Evolutionary conservation across 2,888 invertebrate species (phyloP).

Genomic region (Drosophila greeni): DNA sequence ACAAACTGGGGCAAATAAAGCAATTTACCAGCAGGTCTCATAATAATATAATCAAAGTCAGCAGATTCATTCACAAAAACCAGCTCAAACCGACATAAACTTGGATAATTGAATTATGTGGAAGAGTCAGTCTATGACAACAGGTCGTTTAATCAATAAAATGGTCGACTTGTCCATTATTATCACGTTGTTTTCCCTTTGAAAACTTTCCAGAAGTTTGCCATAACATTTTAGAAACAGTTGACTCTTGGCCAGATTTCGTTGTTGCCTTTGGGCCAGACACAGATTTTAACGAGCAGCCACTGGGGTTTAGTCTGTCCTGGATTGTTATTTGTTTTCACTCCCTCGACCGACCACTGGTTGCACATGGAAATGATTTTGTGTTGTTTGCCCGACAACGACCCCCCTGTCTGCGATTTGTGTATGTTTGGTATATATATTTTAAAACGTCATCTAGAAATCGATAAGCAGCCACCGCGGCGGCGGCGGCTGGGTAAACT

Average conservation of each 20-base stretch:
- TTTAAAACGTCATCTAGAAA: constrained; percentile 65
- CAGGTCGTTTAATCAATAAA: constrained; percentile 12
- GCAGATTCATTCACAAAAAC: constrained; percentile 1
- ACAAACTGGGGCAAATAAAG: neutral
- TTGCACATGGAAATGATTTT: constrained; percentile 50
- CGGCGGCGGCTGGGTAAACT: constrained; percentile 50
- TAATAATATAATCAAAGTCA: neutral
- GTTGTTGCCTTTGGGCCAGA: constrained; percentile 10
- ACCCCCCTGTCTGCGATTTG: constrained; percentile 40
- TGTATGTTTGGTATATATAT: constrained; percentile 22
- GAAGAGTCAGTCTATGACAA: neutral
- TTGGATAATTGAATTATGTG: constrained; percentile 13
- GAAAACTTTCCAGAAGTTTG: constrained; percentile 28
- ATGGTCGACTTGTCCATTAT: constrained; percentile 3
- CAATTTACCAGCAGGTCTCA: neutral
- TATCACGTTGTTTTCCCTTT: constrained; percentile 12
- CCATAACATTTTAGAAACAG: constrained; percentile 17
- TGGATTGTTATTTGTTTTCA: constrained; percentile 12
- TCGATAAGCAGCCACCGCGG: constrained; percentile 55
- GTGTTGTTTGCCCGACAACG: constrained; percentile 9
- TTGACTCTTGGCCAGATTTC: constrained; percentile 13
- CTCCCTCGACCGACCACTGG: constrained; percentile 33
- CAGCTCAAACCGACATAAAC: constrained; percentile 1
- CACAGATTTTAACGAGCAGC: constrained; percentile 33
- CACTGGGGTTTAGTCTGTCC: constrained; percentile 7